Base-by-base conservation (phyloP, 2,888 invertebrate genomes). In the Danaus chrysippus region DNA sequence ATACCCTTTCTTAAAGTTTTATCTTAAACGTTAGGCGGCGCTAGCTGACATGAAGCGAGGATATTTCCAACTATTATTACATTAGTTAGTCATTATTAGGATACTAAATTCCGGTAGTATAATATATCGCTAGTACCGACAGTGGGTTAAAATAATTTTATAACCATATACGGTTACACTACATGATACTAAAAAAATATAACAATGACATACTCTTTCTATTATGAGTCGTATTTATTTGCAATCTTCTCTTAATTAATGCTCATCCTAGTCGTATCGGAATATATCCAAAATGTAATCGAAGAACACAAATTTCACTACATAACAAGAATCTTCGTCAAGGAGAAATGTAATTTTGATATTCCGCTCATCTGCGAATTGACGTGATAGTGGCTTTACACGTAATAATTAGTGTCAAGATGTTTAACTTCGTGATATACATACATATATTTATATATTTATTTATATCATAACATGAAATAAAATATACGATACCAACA, bases 1-100 rank as follows among this genome's bases (percentile, higher is more conserved):
- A 79, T 81, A 81, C 81, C 79, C 82, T 80, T 83, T 84, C 83
- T 78, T 75, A 80, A 83, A 87, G 84, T 88, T 88, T 86, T 84
- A 87, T 85, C 87, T 87, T 77, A 82, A 86, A 82, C 82, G 79
- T 75, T 79, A 79, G 78, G 79, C 77, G 76, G 77, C 77, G 78
- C 78, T 74, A 82, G 82, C 78, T 79, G 77, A 80, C 76, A 79
- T 76, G 75, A 75, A 66, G 64, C 64, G 60, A 67, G 67, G 64
- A 67, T 67, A 68, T 65, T 68, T 54, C 61, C 60, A 68, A 64
- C 69, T 66, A 68, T 62, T 67, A 66, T 65, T 61, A 59, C 58
- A 58, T 63, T 66, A 62, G 58, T 66, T 61, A 58, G 61, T 59
- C 64, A 59, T 62, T 65, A 57, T 60, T 61, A 62, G 54, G 59